Base-by-base conservation (phyloP, 2,888 invertebrate species). In the Apamea sordens region DNA sequence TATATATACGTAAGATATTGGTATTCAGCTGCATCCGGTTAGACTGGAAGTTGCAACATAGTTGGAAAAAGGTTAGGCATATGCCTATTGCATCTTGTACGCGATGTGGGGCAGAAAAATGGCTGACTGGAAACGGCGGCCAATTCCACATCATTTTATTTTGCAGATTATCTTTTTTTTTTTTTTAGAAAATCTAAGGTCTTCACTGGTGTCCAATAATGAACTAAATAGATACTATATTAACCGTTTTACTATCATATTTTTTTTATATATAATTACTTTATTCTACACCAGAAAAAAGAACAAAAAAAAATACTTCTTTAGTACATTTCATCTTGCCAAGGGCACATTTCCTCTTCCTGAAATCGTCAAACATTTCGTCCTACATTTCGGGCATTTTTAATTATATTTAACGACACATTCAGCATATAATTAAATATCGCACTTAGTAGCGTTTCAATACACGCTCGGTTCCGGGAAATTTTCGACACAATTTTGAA, bases 351-450 rank as follows among this genome's bases (percentile, higher is more conserved):
- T 32, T 41, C 5, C 24, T 79, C 5, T 80, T 18, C 24, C 44
- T 5, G 8, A 41, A 76, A 68, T 61, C n/a, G 68, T 44, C 36
- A 68, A n/a, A 65, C 36, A 47, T 56, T 53, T 2, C 44, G n/a
- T 24, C 53, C 44, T n/a, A 47, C 32, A 61, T 59, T 68, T n/a
- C 13, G 18, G 5, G 1, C 11, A 50, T 68, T 36, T 77, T 78
- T 73, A 78, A 68, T 83, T 78, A 83, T n/a, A 0, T 67, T 47
- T 18, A 32, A 70, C 53, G 50, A 53, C 3, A 61, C 68, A 50
- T 68, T 64, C n/a, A 6, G 1, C 1, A 24, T n/a, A 21, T 73
- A 65, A 80, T 85, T 82, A 68, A 82, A 77, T 71, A 71, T 70
- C 4, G 28, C 63, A 50, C 67, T 73, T 71, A 76, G n/a, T 41